These are phyloP conservation scores for Pollimyrus isidori DNA, from an alignment of 2,113 vertebrate species.

Conservation along the genomic window DNA sequence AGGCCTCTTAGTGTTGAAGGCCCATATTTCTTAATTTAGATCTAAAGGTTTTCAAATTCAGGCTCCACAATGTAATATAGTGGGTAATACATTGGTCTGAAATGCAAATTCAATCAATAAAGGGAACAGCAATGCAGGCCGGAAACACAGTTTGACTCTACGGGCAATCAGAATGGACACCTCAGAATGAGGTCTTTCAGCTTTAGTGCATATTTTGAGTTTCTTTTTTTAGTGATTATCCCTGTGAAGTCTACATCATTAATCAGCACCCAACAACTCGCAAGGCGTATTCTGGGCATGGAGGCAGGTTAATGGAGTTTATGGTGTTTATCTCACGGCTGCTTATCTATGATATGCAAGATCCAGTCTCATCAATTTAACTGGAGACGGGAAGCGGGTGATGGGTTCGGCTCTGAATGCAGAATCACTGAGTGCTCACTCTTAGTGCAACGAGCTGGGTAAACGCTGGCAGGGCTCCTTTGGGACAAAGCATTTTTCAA, in stretches of 20 bases:
- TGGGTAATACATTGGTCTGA: not conserved
- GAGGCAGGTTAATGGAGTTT: constrained; percentile 44
- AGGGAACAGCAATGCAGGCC: not conserved
- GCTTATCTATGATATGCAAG: constrained; percentile 12
- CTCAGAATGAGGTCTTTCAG: not conserved
- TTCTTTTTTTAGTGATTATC: constrained; percentile 4
- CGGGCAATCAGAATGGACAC: not conserved
- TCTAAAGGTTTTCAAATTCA: not conserved
- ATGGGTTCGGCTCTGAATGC: constrained; percentile 12
- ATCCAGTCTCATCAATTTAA: constrained; percentile 26
- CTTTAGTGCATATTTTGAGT: not conserved
- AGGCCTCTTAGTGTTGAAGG: not conserved
- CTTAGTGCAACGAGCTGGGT: not conserved
- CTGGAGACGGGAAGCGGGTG: not conserved
- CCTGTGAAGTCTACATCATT: constrained; percentile 37
- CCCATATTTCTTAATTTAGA: not conserved
- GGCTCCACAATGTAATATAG: not conserved
- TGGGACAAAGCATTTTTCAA: constrained; percentile 3
- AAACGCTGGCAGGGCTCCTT: not conserved
- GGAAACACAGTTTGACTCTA: not conserved
- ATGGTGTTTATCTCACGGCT: constrained; percentile 42
- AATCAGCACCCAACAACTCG: constrained; percentile 45
- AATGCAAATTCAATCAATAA: not conserved
- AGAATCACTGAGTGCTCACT: not conserved
- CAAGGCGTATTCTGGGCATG: constrained; percentile 34